These are phyloP conservation scores for Dinomys branickii DNA, from an alignment of 2,113 vertebrate species.

Conservation along the genomic window DNA sequence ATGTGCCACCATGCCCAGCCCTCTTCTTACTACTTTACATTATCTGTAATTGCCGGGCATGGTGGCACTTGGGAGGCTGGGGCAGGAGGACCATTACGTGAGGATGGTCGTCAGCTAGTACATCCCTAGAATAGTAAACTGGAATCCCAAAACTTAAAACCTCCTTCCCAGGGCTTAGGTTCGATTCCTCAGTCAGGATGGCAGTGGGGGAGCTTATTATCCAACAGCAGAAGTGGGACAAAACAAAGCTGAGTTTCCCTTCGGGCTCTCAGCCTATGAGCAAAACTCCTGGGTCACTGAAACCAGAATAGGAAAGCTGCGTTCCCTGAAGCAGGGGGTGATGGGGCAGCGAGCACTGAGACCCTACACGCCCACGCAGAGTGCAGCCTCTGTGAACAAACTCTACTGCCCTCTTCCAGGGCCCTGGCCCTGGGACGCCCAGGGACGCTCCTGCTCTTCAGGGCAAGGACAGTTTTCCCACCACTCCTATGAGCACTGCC, in stretches of 20 bases:
- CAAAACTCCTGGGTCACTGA: conserved; percentile 38
- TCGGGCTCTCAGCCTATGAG: not conserved
- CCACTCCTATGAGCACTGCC: not conserved
- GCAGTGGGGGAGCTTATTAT: not conserved
- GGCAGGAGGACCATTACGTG: no score
- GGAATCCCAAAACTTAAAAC: not conserved
- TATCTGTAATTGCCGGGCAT: not conserved
- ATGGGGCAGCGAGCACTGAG: not conserved
- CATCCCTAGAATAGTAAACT: not conserved
- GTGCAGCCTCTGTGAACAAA: not conserved
- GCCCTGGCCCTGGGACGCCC: not conserved
- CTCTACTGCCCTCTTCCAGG: not conserved
- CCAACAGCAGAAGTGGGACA: not conserved
- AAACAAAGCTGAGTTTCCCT: not conserved
- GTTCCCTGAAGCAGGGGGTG: not conserved
- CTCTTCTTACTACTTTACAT: not conserved
- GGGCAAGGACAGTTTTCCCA: not conserved
- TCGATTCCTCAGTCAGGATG: not conserved
- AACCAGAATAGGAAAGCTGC: not conserved
- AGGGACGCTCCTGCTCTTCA: not conserved
- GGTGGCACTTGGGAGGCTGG: no score
- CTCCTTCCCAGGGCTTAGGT: not conserved
- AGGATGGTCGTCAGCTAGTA: not conserved
- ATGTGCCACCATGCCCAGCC: not conserved
- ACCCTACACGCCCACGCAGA: not conserved